Evolutionary conservation across 2,797 vertebrate species (phyloP).

Genomic region (Pempheris klunzingeri): DNA sequence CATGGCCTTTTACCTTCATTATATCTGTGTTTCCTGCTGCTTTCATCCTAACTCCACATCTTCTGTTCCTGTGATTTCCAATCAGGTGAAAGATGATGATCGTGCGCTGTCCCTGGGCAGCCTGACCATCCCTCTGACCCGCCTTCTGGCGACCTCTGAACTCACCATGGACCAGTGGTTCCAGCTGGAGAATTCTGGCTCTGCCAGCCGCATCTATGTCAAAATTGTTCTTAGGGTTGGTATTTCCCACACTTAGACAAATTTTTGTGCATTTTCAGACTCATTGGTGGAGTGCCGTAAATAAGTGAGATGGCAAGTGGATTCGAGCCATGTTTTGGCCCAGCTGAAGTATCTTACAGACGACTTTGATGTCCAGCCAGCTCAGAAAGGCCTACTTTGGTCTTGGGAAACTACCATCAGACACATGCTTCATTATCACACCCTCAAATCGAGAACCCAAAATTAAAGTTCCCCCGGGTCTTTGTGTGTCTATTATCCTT

Average conservation of each 20-base stretch:
- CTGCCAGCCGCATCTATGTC: slow-evolving; percentile 90
- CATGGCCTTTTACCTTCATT: neutral
- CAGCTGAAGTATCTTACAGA: neutral
- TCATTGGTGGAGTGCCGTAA: neutral
- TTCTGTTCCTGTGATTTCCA: slow-evolving; percentile 11
- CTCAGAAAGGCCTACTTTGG: neutral
- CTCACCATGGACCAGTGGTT: slow-evolving; percentile 94
- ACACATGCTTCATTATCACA: slow-evolving; percentile 8
- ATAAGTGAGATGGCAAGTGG: slow-evolving; percentile 1
- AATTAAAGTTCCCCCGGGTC: neutral
- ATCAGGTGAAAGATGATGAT: slow-evolving; percentile 93
- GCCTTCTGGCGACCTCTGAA: slow-evolving; percentile 84
- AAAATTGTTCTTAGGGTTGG: slow-evolving; percentile 92
- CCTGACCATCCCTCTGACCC: slow-evolving; percentile 87
- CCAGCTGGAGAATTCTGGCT: slow-evolving; percentile 89
- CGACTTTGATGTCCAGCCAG: slow-evolving; percentile 23
- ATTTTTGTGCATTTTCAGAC: neutral
- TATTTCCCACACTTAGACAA: slow-evolving; percentile 6
- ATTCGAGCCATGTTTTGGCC: neutral
- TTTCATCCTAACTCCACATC: neutral
- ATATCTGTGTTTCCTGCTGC: neutral
- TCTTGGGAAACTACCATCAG: neutral
- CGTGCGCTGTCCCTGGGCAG: slow-evolving; percentile 87
- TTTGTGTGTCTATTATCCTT: neutral
- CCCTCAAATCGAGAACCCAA: slow-evolving; percentile 12